Percentiles rank a stretch among this genome's conserved stretches.
phyloP scores from a whole-genome alignment of 2,888 invertebrate genomes.

The Cecidostiba fungosa region DNA sequence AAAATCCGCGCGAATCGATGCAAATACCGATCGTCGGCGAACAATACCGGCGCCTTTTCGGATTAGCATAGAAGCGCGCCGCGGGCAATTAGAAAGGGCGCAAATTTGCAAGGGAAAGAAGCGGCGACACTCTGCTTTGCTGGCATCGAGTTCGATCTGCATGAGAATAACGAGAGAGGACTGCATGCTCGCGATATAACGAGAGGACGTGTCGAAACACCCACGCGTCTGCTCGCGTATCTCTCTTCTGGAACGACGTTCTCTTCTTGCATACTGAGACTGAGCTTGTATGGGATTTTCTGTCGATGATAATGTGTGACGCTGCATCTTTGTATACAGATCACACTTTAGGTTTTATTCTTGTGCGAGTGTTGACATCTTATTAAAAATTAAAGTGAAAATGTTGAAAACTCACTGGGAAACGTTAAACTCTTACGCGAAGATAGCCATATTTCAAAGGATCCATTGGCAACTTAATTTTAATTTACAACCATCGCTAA shows the following conservation, averaged over 20 bases:
- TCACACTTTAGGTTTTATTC: too few species aligned
- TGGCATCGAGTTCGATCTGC: conserved; percentile 51
- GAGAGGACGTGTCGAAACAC: conserved; percentile 49
- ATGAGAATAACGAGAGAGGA: conserved; percentile 60
- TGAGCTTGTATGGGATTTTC: conserved; percentile 4
- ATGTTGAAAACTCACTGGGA: too few species aligned
- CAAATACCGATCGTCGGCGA: conserved; percentile 10
- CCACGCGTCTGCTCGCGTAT: conserved; percentile 33
- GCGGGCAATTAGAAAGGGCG: conserved; percentile 55
- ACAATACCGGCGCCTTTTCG: conserved; percentile 34
- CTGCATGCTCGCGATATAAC: conserved; percentile 27
- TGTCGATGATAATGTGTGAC: background rate
- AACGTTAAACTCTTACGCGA: too few species aligned
- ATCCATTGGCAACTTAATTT: too few species aligned
- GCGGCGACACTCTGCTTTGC: background rate
- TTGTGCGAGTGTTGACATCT: too few species aligned
- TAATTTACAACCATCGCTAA: too few species aligned
- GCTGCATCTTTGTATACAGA: background rate
- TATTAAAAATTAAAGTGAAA: too few species aligned
- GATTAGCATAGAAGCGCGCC: conserved; percentile 54
- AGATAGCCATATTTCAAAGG: too few species aligned
- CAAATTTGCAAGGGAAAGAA: conserved; percentile 57
- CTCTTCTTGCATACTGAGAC: background rate
- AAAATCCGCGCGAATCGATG: conserved; percentile 38
- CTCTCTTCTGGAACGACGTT: background rate